These are phyloP conservation scores for Candidula unifasciata DNA, from an alignment of 2,888 invertebrate genomes.

Conservation along the genomic window DNA sequence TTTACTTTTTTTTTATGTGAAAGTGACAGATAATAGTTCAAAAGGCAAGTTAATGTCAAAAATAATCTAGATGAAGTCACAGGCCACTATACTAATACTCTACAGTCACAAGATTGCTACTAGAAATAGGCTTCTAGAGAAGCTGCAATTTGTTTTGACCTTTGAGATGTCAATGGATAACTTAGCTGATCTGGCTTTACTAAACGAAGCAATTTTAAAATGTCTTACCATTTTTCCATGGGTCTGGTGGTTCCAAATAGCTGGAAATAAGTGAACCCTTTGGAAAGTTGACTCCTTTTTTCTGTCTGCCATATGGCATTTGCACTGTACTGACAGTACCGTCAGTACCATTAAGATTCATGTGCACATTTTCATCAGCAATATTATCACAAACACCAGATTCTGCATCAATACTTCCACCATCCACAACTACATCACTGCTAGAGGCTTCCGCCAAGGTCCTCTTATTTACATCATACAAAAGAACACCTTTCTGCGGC, in stretches of 20 bases:
- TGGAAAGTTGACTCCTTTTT: conserved; percentile 50
- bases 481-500: neutral
- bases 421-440: neutral
- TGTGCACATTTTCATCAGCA: too few species aligned
- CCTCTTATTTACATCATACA: conserved; percentile 14
- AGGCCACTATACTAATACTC: too few species aligned
- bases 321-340: neutral
- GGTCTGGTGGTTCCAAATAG: conserved; percentile 89
- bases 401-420: neutral
- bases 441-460: neutral
- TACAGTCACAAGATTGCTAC: too few species aligned
- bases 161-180: too few species aligned
- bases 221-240: conserved; percentile 83
- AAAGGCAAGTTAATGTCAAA: too few species aligned
- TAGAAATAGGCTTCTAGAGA: too few species aligned
- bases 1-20: too few species aligned
- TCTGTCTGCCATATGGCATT: conserved; percentile 26
- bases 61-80: too few species aligned
- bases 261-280: conserved; percentile 71
- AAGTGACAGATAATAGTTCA: too few species aligned
- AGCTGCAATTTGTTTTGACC: too few species aligned
- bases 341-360: neutral
- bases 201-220: too few species aligned
- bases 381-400: neutral
- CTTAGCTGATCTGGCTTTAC: too few species aligned